Evolutionary conservation across 2,113 vertebrate species (phyloP), one percentile per base, ranked within the genome.

Genomic region (Eudyptes chrysolophus): DNA sequence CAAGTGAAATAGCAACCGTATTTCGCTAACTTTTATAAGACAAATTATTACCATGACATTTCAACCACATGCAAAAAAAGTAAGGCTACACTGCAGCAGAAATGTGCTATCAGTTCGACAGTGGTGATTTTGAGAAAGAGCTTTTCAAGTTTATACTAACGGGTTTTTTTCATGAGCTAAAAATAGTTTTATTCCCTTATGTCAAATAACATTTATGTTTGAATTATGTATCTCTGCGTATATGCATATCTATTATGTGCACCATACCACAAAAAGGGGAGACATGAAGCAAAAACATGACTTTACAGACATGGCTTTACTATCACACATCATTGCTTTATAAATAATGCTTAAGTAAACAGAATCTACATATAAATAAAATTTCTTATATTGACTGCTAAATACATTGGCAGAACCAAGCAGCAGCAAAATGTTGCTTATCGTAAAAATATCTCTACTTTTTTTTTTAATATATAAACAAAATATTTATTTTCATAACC

Each of bases 151-250:
- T 94, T 90, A 82, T 57, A 87, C 61, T 72, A 94, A 82, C 3
- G 24, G 19, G 7, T 2, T 82, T 90, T 97, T 95, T 94, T 54
- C 64, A 82, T 61, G 52, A 97, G 60, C 68, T 79, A 69, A 95
- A 95, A 96, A 96, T 25, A 94, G 92, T 90, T 94, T 78, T 92
- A 95, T 86, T 94, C 77, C 86, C 52, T 82, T 76, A 87, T n/a
- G 80, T 84, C 91, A 94, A 95, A 84, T 87, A 95, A 78, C 61
- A 76, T 95, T 90, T 87, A 68, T 51, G 38, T 49, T 86, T 89
- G 60, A 89, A 92, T 92, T 75, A 86, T 34, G 25, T 68, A 84
- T 57, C 84, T 42, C 42, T 42, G 42, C 42, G 14, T 42, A 42
- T 42, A 15, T 42, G 42, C 42, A 42, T 68, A 84, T 49, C 84